Base-by-base conservation (phyloP, 2,797 vertebrate species). In the Sebastes itinus region DNA sequence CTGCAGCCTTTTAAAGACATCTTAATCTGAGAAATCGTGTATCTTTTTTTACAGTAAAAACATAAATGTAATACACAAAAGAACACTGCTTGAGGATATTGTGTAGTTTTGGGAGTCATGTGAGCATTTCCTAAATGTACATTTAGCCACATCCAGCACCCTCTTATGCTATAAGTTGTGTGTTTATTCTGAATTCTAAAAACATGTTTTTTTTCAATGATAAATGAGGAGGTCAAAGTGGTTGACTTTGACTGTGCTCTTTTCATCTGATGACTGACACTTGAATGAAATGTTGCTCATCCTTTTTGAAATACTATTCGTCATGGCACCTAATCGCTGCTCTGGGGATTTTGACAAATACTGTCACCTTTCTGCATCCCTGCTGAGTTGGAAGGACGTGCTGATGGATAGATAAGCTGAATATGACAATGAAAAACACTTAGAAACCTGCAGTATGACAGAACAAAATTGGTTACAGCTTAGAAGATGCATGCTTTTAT, bases 221-320 rank as follows among this genome's bases (percentile, higher is more conserved):
- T 32, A 75, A 75, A 49, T 35, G 42, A 6, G 59, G 20, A 69
- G 42, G 33, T 55, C 42, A 46, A 33, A 73, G 56, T 22, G 20
- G 22, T 46, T 49, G 27, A 63, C 76, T 69, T 62, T 70, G 64
- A 33, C 75, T 28, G 9, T 32, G 62, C 14, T 38, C 18, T 68
- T 81, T 67, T 70, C 23, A 59, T 49, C 23, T 23, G 38, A 69
- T 75, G 58, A 72, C 32, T 77, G 72, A 56, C 72, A 82, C 4
- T 6, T 71, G 42, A 79, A 78, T 79, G 55, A 83, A 59, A 49
- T 49, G 42, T 30, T 70, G 33, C 60, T 71, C 38, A 63, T 77
- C 71, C 38, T 62, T 63, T 49, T 78, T 5, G 42, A 56, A 68
- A 77, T 56, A 23, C 49, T 59, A 6, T 60, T 78, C 73, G 35